Evolutionary conservation across 2,797 vertebrate genomes (phyloP), one percentile per base, ranked within the genome.

Genomic region (Channa striata): DNA sequence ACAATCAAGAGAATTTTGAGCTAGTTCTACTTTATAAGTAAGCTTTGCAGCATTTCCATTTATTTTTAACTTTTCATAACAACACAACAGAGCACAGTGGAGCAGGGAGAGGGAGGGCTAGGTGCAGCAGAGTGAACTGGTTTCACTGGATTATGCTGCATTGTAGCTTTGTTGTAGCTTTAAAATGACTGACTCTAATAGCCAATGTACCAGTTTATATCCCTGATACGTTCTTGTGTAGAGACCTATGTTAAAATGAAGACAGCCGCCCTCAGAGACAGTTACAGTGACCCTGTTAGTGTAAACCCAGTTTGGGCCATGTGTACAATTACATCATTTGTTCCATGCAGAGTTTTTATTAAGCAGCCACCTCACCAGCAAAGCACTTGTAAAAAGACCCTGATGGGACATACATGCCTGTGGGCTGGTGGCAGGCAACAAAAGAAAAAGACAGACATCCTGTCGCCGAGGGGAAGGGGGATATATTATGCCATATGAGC

Each of bases 321-420:
- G 72, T 84, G 88, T 78, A 90, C 89, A 84, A 82, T 91, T 67
- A 83, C 86, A 82, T 92, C 81, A 91, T 70, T 85, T 77, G 74
- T 90, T 89, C 90, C 89, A 58, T 51, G 74, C 61, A 33, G 74
- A 23, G 63, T 59, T 86, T 84, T 87, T 86, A 82, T 77, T 43
- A 68, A 70, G 64, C 42, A 23, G 71, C 43, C 57, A 59, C 42
- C 61, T 62, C 48, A 33, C 25, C 44, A 10, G 50, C 33, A 12
- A 43, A 37, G 60, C 50, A 0, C 57, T 40, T 81, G 47, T 49
- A 56, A 72, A 56, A 72, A 67, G 63, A 80, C 39, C 6, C 3
- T 36, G 46, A 67, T n/a, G 62, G 71, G 56, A 66, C 75, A 63
- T 37, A 20, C 19, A 36, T 37, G 25, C 56, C 20, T 6, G 43